phyloP scores from a whole-genome alignment of 2,113 vertebrate species.

The Elgaria multicarinata region DNA sequence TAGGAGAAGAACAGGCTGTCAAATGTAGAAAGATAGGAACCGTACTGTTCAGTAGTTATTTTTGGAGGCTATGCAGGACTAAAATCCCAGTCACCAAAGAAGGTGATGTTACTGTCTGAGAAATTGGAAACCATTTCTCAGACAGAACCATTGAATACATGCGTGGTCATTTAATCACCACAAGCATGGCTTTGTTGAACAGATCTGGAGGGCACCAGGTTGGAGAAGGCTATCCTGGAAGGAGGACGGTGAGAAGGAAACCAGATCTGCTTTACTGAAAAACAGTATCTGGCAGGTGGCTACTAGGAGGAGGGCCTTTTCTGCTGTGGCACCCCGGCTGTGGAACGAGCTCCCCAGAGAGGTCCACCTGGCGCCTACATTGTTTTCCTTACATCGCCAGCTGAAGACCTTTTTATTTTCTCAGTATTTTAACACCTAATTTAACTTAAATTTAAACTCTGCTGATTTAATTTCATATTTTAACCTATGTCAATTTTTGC shows the following conservation, averaged over 20 bases:
- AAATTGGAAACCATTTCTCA: neutral
- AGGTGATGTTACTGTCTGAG: neutral
- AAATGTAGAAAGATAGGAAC: neutral
- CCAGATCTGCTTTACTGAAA: neutral
- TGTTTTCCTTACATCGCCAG: too few species aligned
- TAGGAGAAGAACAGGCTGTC: neutral
- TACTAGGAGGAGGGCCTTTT: too few species aligned
- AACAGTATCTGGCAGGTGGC: neutral
- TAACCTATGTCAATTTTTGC: too few species aligned
- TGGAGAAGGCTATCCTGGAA: neutral
- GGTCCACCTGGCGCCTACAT: too few species aligned
- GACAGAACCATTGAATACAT: too few species aligned
- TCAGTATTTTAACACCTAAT: too few species aligned
- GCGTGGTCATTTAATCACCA: neutral
- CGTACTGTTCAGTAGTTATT: neutral
- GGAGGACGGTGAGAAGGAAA: neutral
- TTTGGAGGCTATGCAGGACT: neutral
- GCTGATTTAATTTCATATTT: too few species aligned
- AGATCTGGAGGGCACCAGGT: too few species aligned
- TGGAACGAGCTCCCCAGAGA: too few species aligned
- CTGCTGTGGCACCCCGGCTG: too few species aligned
- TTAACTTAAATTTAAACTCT: too few species aligned
- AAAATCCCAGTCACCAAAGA: neutral
- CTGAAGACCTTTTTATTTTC: too few species aligned
- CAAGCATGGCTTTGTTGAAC: neutral